Evolutionary conservation across 92 coral and sea anemone genomes (phyloP).

Genomic region (Porites evermanni): DNA sequence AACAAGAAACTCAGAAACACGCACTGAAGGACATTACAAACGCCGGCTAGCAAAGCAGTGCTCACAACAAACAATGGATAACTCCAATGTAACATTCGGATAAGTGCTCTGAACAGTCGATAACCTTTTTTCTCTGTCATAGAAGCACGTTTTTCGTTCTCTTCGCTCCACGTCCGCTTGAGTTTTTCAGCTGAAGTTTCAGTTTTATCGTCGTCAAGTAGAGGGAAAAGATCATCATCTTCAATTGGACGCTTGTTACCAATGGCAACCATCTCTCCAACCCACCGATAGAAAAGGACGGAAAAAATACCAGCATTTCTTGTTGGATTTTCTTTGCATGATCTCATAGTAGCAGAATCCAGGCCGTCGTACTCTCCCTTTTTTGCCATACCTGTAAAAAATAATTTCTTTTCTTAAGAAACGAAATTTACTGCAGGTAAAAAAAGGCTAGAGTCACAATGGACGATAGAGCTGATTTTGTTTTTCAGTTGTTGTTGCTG

Average conservation of each 20-base stretch:
- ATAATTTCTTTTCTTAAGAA: too few relatives aligned
- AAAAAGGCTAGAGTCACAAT: too few relatives aligned
- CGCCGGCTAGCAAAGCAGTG: too few relatives aligned
- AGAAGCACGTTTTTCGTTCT: not conserved
- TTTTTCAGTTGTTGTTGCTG: too few relatives aligned
- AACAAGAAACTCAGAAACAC: slow-evolving; percentile 56
- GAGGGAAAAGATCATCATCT: slow-evolving; percentile 16
- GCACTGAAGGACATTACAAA: slow-evolving; percentile 20
- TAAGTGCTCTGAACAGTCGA: slow-evolving; percentile 52
- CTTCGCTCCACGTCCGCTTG: slow-evolving; percentile 43
- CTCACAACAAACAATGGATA: slow-evolving; percentile 26
- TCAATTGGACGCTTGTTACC: slow-evolving; percentile 52
- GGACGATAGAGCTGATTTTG: too few relatives aligned
- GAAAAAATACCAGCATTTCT: slow-evolving; percentile 54
- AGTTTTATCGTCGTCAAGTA: slow-evolving; percentile 50
- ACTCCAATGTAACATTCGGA: slow-evolving; percentile 47
- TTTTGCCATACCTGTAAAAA: too few relatives aligned
- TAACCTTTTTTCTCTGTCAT: not conserved
- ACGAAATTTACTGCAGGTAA: too few relatives aligned
- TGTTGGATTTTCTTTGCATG: slow-evolving; percentile 10
- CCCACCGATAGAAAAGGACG: slow-evolving; percentile 58
- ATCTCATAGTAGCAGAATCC: not conserved
- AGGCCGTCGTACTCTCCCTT: not conserved
- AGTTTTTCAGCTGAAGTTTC: slow-evolving; percentile 35
- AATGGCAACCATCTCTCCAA: slow-evolving; percentile 34